phyloP scores from a whole-genome alignment of 2,797 vertebrate genomes.

The Sebastes oblongus region DNA sequence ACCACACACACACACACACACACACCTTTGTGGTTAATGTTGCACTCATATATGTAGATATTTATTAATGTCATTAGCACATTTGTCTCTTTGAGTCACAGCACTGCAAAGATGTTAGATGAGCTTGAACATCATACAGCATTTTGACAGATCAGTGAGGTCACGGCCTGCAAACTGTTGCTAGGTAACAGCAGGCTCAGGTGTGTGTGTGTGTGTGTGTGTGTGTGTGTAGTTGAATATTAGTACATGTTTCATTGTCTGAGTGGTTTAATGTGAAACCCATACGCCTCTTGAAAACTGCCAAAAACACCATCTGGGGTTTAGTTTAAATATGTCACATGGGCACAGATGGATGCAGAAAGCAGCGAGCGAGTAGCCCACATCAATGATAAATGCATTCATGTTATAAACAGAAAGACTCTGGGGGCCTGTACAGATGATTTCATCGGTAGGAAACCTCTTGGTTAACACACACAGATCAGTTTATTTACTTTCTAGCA shows the following conservation, averaged over 20 bases:
- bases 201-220: neutral
- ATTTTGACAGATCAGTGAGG: slow-evolving; percentile 48
- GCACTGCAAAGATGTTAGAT: slow-evolving; percentile 2
- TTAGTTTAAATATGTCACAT: slow-evolving; percentile 41
- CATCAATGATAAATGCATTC: slow-evolving; percentile 13
- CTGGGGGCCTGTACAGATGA: slow-evolving; percentile 5
- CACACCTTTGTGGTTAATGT: slow-evolving; percentile 20
- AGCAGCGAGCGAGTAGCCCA: neutral
- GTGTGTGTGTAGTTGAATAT: neutral
- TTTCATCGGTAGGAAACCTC: slow-evolving; percentile 8
- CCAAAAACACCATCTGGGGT: slow-evolving; percentile 55
- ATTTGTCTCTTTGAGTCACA: neutral
- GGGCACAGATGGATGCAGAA: neutral
- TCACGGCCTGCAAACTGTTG: slow-evolving; percentile 56
- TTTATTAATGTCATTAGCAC: neutral
- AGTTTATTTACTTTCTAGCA: neutral
- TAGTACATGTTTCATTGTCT: slow-evolving; percentile 18
- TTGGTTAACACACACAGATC: neutral
- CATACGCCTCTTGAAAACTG: neutral
- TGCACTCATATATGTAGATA: neutral
- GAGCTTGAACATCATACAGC: slow-evolving; percentile 1
- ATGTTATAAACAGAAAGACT: slow-evolving; percentile 14
- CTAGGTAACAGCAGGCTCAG: slow-evolving; percentile 64
- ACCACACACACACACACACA: slow-evolving; percentile 34
- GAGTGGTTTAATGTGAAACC: slow-evolving; percentile 33